Conservation (phyloP, 2,888 invertebrate species). For the Neuroscelio doddi region DNA sequence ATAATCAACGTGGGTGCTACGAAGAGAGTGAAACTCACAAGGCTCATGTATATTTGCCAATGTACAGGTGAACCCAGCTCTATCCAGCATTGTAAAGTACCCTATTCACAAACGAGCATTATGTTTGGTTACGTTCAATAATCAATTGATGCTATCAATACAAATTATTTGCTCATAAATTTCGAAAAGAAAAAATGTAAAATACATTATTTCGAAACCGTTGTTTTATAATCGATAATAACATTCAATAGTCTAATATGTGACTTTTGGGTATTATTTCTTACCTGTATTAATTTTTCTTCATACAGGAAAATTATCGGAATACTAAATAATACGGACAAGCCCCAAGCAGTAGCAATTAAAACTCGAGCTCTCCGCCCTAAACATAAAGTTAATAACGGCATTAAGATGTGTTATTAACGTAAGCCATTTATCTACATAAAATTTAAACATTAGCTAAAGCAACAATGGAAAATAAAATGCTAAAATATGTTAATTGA, state of each 20-base stretch:
- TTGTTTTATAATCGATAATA: too few relatives aligned
- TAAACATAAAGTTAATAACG: constrained; percentile 67
- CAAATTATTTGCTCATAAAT: too few relatives aligned
- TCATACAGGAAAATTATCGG: constrained; percentile 88
- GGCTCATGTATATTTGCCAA: constrained; percentile 92
- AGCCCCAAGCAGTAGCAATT: constrained; percentile 86
- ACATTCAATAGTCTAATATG: too few relatives aligned
- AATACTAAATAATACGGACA: constrained; percentile 86
- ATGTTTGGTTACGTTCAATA: constrained; percentile 12
- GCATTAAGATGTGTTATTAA: not conserved
- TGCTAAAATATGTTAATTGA: too few relatives aligned
- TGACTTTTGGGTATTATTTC: too few relatives aligned
- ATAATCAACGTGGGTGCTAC: constrained; percentile 91
- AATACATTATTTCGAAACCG: not conserved
- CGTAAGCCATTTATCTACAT: not conserved
- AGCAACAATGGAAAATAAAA: too few relatives aligned
- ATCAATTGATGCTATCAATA: too few relatives aligned
- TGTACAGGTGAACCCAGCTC: constrained; percentile 82
- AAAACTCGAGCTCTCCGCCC: constrained; percentile 89
- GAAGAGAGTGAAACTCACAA: constrained; percentile 87
- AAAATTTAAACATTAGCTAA: too few relatives aligned
- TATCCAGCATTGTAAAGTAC: constrained; percentile 88
- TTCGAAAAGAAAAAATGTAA: not conserved
- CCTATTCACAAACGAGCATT: constrained; percentile 50
- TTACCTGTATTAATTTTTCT: constrained; percentile 82